Percentiles rank a stretch among this genome's conserved stretches.
These are phyloP conservation scores for Sebastes diploproa DNA, from an alignment of 2,797 vertebrate species.

Conservation along the genomic window DNA sequence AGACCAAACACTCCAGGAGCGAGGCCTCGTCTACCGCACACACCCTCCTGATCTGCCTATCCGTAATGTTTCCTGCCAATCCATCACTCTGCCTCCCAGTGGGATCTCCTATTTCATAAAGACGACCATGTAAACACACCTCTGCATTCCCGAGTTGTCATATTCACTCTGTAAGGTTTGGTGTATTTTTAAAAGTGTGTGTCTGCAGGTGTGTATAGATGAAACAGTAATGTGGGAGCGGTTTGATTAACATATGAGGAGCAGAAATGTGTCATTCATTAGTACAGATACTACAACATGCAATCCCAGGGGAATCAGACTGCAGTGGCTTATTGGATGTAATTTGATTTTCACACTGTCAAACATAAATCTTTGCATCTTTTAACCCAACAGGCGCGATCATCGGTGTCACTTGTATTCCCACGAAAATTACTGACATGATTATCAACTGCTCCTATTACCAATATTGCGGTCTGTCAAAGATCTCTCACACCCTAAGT, in stretches of 20 bases:
- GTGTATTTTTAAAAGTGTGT: neutral
- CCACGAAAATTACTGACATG: neutral
- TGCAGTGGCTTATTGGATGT: constrained; percentile 14
- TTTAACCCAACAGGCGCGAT: constrained; percentile 5
- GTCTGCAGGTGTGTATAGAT: neutral
- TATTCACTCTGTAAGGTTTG: neutral
- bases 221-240: neutral
- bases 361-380: constrained; percentile 33
- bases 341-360: constrained; percentile 38
- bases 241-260: constrained; percentile 43
- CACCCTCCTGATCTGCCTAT: neutral
- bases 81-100: constrained; percentile 15
- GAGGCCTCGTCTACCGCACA: neutral
- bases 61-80: neutral
- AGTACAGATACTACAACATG: constrained; percentile 22
- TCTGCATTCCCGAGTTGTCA: neutral
- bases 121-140: neutral
- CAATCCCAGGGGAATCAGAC: constrained; percentile 31
- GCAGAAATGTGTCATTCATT: constrained; percentile 54
- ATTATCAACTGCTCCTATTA: constrained; percentile 23
- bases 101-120: constrained; percentile 7
- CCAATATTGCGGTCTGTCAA: neutral
- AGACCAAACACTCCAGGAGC: constrained; percentile 29
- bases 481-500: neutral
- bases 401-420: constrained; percentile 2